Conservation (phyloP, 2,797 vertebrate species). For the Clamator glandarius region DNA sequence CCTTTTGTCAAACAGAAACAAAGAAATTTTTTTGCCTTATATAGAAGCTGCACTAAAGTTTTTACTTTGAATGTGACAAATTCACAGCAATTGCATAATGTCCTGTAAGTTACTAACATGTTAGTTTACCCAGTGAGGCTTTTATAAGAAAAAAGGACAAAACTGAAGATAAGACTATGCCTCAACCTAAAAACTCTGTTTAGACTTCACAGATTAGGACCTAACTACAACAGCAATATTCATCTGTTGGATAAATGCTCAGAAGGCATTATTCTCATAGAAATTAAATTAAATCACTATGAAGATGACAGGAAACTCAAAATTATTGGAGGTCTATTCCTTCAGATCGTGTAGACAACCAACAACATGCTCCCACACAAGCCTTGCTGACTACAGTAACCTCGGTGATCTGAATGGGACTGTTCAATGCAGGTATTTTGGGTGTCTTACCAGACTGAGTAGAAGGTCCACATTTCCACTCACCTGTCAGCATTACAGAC, state of each 20-base stretch:
- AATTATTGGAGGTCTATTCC: not conserved
- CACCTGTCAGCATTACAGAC: not conserved
- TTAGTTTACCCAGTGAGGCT: not conserved
- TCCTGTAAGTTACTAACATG: not conserved
- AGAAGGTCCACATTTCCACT: not conserved
- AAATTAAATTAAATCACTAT: not conserved
- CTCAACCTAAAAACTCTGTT: not conserved
- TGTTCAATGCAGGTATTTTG: not conserved
- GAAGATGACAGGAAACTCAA: not conserved
- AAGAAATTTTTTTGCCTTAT: not conserved
- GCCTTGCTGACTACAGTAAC: not conserved
- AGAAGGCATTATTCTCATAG: not conserved
- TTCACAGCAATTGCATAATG: not conserved
- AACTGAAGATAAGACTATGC: not conserved
- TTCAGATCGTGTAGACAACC: not conserved
- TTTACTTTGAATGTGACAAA: not conserved
- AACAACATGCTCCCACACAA: not conserved
- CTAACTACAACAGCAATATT: not conserved
- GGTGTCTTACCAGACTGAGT: not conserved
- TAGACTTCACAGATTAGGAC: not conserved
- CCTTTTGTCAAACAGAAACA: not conserved
- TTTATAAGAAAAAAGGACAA: not conserved
- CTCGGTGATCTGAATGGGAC: not conserved
- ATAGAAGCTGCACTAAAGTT: not conserved
- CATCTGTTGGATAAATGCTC: not conserved